Evolutionary conservation across 2,113 vertebrate species (phyloP).

Genomic region (Rhagologus leucostigma): DNA sequence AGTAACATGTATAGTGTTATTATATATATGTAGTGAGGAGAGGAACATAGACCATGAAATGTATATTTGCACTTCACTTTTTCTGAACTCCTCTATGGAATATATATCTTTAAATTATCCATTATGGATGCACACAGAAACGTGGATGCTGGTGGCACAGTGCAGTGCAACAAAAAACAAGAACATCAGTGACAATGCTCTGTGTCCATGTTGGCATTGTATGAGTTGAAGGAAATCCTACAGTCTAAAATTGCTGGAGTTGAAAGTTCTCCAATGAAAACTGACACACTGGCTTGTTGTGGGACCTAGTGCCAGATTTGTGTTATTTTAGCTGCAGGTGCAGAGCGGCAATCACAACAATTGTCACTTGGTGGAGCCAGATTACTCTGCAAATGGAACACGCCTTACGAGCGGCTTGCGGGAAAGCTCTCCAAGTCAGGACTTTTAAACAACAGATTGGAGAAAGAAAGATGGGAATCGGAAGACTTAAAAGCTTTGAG

Average conservation of each 20-base stretch:
- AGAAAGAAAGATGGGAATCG: not conserved
- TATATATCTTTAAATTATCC: not conserved
- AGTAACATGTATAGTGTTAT: not conserved
- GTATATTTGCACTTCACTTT: not conserved
- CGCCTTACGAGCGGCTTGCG: accelerated
- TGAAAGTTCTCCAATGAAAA: not conserved
- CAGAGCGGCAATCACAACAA: not conserved
- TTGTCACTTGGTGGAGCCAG: slow-evolving; percentile 72
- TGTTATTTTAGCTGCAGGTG: not conserved
- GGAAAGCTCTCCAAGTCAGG: not conserved
- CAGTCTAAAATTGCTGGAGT: not conserved
- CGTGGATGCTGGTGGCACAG: not conserved
- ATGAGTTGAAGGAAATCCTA: not conserved
- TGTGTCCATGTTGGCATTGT: not conserved
- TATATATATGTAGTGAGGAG: not conserved
- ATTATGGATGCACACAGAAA: not conserved
- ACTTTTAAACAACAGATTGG: not conserved
- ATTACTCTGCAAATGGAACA: slow-evolving; percentile 28
- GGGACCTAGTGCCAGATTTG: not conserved
- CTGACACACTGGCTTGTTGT: not conserved
- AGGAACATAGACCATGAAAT: not conserved
- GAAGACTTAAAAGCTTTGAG: not conserved
- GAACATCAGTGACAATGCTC: not conserved
- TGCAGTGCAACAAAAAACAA: not conserved
- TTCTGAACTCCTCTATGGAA: not conserved